Conservation (phyloP, 2,888 invertebrate genomes). For the Andrena praecox region DNA sequence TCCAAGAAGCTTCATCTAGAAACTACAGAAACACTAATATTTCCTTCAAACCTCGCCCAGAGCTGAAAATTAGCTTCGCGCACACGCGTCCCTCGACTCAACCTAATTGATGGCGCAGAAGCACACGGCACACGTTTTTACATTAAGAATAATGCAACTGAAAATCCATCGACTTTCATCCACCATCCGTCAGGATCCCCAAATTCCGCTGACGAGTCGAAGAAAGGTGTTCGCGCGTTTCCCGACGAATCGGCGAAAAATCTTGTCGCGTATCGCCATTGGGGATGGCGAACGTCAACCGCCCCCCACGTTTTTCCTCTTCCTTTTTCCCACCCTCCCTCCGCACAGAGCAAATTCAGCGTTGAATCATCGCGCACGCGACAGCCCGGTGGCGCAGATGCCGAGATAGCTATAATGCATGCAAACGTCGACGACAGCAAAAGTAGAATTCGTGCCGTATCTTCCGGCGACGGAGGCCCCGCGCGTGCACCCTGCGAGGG, state of each 20-base stretch:
- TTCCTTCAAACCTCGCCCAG: too few relatives aligned
- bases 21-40: too few relatives aligned
- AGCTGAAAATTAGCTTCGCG: too few relatives aligned
- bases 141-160: too few relatives aligned
- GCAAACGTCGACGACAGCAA: conserved; percentile 78
- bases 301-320: not conserved
- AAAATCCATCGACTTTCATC: too few relatives aligned
- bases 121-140: too few relatives aligned
- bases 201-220: not conserved
- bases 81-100: too few relatives aligned
- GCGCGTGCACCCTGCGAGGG: conserved; percentile 1
- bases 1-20: too few relatives aligned
- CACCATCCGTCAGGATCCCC: too few relatives aligned
- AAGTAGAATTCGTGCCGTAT: conserved; percentile 82
- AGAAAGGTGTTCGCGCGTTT: not conserved
- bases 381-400: conserved; percentile 57
- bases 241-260: conserved; percentile 20
- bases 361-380: conserved; percentile 54
- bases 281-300: not conserved
- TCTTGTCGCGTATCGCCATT: conserved; percentile 21
- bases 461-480: conserved; percentile 60
- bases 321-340: not conserved
- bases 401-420: conserved; percentile 77
- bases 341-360: conserved; percentile 7
- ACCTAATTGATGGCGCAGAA: too few relatives aligned